Percentiles rank a stretch among this genome's conserved stretches.
phyloP scores from a whole-genome alignment of 2,888 invertebrate species.

The Agrochola circellaris region DNA sequence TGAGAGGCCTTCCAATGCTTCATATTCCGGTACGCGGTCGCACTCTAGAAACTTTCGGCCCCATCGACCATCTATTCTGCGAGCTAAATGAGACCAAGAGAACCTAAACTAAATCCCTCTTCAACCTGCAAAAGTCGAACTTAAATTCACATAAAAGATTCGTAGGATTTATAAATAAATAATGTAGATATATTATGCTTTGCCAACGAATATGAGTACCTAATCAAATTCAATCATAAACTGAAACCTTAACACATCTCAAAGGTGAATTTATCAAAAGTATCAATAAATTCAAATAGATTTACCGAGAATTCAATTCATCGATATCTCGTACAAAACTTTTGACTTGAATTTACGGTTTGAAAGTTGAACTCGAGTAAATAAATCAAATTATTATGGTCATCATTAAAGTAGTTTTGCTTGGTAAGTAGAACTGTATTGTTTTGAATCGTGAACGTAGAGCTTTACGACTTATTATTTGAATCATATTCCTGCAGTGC shows the following conservation, averaged over 20 bases:
- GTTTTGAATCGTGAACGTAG: neutral
- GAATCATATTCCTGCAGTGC: too few species aligned
- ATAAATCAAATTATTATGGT: slow-evolving; percentile 31
- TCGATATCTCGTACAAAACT: slow-evolving; percentile 39
- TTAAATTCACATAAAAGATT: neutral
- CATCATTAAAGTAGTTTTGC: slow-evolving; percentile 1
- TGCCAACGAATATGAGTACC: slow-evolving; percentile 2
- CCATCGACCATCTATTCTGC: too few species aligned
- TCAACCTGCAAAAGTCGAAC: too few species aligned
- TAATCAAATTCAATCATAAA: slow-evolving; percentile 31
- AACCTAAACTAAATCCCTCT: neutral
- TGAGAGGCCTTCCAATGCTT: too few species aligned
- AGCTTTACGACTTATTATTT: neutral
- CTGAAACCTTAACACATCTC: slow-evolving; percentile 3
- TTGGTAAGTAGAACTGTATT: neutral
- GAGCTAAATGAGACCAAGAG: too few species aligned
- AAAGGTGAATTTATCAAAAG: slow-evolving; percentile 19
- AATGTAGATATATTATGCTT: slow-evolving; percentile 1
- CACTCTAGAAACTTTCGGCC: too few species aligned
- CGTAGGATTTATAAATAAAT: neutral
- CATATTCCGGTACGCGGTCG: too few species aligned
- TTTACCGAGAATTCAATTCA: slow-evolving; percentile 38
- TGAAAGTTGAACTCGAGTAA: slow-evolving; percentile 3
- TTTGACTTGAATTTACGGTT: slow-evolving; percentile 32
- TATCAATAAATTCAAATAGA: slow-evolving; percentile 27